Conservation (phyloP, 2,797 vertebrate genomes). For the Rhinella marina region DNA sequence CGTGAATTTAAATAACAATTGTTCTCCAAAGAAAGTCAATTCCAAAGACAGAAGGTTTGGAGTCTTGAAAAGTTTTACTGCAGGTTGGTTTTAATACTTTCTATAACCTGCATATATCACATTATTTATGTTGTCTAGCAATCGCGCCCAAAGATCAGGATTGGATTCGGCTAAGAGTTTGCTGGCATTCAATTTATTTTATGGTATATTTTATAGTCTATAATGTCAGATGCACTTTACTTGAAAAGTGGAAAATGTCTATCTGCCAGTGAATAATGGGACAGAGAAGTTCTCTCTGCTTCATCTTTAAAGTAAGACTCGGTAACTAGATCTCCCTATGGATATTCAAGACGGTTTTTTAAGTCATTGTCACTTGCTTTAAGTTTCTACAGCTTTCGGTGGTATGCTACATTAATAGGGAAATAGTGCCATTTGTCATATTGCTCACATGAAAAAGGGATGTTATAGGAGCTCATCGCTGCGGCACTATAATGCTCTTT, state of each 20-base stretch:
- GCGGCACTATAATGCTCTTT: background rate
- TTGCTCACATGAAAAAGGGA: constrained; percentile 1
- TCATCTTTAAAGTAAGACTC: constrained; percentile 22
- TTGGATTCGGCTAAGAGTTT: constrained; percentile 58
- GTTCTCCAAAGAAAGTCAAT: constrained; percentile 40
- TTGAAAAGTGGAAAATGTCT: constrained; percentile 42
- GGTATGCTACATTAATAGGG: constrained; percentile 21
- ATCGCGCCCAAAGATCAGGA: constrained; percentile 61
- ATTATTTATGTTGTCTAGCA: constrained; percentile 58
- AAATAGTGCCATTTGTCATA: constrained; percentile 32
- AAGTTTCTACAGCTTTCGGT: constrained; percentile 36
- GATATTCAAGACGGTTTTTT: constrained; percentile 34
- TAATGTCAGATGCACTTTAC: constrained; percentile 50
- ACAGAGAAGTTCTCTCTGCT: constrained; percentile 22
- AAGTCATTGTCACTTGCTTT: constrained; percentile 54
- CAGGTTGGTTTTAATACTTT: constrained; percentile 30
- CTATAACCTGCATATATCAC: constrained; percentile 46
- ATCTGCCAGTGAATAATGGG: constrained; percentile 42
- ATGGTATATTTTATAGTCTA: constrained; percentile 40
- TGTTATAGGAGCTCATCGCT: background rate
- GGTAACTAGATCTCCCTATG: constrained; percentile 30
- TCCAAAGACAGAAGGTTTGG: background rate
- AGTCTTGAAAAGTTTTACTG: constrained; percentile 20
- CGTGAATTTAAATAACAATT: constrained; percentile 62
- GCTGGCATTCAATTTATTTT: constrained; percentile 28